phyloP scores from a whole-genome alignment of 2,888 invertebrate species.

The Lochmaea capreae region DNA sequence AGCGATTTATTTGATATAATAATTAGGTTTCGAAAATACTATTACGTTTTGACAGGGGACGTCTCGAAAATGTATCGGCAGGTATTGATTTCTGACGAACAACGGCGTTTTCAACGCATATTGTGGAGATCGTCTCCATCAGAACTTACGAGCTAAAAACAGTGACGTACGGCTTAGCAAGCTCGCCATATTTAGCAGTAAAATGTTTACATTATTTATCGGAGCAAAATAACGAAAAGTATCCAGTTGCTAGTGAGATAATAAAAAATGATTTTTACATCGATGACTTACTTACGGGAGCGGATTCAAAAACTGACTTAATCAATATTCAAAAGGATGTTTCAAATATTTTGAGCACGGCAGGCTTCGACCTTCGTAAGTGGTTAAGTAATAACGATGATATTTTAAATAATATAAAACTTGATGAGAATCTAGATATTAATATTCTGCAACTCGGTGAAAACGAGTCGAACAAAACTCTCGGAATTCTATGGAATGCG shows the following conservation, averaged over 20 bases:
- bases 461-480: constrained; percentile 13
- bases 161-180: constrained; percentile 33
- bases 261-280: constrained; percentile 32
- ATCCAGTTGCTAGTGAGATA: constrained; percentile 14
- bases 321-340: constrained; percentile 12
- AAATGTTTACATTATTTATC: constrained; percentile 24
- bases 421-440: constrained; percentile 11
- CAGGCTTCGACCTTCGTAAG: constrained; percentile 32
- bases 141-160: constrained; percentile 30
- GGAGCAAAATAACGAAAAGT: constrained; percentile 8
- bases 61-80: constrained; percentile 23
- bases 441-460: constrained; percentile 20
- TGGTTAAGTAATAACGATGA: constrained; percentile 17
- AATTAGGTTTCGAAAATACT: constrained; percentile 16
- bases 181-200: constrained; percentile 31
- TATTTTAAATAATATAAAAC: constrained; percentile 9
- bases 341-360: constrained; percentile 9
- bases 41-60: constrained; percentile 23
- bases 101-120: constrained; percentile 25
- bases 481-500: constrained; percentile 8
- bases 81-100: constrained; percentile 2
- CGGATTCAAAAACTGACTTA: constrained; percentile 9
- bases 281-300: constrained; percentile 32
- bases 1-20: constrained; percentile 35
- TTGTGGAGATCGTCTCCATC: constrained; percentile 30